Conservation (phyloP, 2,888 invertebrate genomes). For the Pristionchus entomophagus region DNA sequence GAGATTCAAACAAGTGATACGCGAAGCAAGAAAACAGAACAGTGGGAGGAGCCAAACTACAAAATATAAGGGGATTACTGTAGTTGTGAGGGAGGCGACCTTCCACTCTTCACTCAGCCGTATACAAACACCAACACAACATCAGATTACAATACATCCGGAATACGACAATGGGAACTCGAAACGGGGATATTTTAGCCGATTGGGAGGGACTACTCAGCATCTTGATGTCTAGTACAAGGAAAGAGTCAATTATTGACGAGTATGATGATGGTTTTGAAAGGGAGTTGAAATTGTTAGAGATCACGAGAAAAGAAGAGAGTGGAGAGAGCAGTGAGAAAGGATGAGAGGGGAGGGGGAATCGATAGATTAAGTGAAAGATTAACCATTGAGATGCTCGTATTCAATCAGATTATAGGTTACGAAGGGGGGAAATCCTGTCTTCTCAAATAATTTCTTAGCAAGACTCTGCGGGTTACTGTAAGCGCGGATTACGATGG, state of each 20-base stretch:
- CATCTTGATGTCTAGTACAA: neutral
- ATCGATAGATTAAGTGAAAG: constrained; percentile 29
- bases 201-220: neutral
- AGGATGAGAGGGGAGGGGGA: neutral
- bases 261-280: constrained; percentile 20
- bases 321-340: neutral
- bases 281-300: constrained; percentile 8
- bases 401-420: neutral
- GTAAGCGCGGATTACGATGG: constrained; percentile 32
- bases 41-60: neutral
- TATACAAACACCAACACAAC: constrained; percentile 15
- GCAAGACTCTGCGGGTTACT: constrained; percentile 36
- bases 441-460: constrained; percentile 10
- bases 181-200: neutral
- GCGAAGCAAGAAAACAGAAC: constrained; percentile 2
- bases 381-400: constrained; percentile 24
- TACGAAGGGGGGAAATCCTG: neutral
- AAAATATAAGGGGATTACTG: neutral
- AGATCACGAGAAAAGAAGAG: constrained; percentile 3
- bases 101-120: constrained; percentile 14
- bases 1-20: neutral
- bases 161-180: constrained; percentile 11
- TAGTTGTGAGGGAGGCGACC: neutral
- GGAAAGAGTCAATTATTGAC: neutral
- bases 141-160: neutral